Percentiles rank a stretch among this genome's conserved stretches.
phyloP scores from a whole-genome alignment of 2,797 vertebrate genomes.

The Cyclura pinguis region DNA sequence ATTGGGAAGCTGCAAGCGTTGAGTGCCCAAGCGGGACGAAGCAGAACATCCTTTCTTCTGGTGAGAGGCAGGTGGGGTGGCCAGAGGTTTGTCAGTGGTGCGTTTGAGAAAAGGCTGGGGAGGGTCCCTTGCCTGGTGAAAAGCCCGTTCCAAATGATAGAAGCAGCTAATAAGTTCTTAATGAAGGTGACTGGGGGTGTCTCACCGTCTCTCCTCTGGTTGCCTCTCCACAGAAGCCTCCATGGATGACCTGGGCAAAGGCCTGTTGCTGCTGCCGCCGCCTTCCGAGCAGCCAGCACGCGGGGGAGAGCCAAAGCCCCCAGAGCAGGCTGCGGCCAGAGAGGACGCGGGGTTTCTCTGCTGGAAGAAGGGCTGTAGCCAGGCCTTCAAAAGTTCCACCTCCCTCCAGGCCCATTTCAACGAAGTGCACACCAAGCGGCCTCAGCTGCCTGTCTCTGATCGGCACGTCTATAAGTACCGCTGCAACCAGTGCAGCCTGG shows the following conservation, averaged over 20 bases:
- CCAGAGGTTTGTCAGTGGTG: not conserved
- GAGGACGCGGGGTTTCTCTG: constrained; percentile 96
- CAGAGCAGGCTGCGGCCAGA: constrained; percentile 86
- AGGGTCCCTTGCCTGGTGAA: not conserved
- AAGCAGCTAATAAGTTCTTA: accelerated
- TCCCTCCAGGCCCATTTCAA: constrained; percentile 98
- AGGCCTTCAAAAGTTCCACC: constrained; percentile 95
- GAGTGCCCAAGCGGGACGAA: no score
- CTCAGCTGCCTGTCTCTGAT: constrained; percentile 96
- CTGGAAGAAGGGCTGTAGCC: constrained; percentile 99
- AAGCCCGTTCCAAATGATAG: not conserved
- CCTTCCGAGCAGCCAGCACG: constrained; percentile 83
- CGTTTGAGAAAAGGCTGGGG: no score
- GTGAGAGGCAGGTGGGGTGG: no score
- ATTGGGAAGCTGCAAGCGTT: not conserved
- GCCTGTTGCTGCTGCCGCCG: constrained; percentile 64
- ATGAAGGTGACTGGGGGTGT: not conserved
- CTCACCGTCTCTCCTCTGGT: constrained; percentile 33
- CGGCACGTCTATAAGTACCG: constrained; percentile 99
- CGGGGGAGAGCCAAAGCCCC: constrained; percentile 81
- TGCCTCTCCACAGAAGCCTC: constrained; percentile 85
- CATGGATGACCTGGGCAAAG: constrained; percentile 88
- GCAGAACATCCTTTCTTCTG: not conserved
- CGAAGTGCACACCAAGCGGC: constrained; percentile 96
- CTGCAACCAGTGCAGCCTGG: constrained; percentile 98